Conservation (phyloP, 92 coral and sea anemone species). For the Parazoanthus darwini region DNA sequence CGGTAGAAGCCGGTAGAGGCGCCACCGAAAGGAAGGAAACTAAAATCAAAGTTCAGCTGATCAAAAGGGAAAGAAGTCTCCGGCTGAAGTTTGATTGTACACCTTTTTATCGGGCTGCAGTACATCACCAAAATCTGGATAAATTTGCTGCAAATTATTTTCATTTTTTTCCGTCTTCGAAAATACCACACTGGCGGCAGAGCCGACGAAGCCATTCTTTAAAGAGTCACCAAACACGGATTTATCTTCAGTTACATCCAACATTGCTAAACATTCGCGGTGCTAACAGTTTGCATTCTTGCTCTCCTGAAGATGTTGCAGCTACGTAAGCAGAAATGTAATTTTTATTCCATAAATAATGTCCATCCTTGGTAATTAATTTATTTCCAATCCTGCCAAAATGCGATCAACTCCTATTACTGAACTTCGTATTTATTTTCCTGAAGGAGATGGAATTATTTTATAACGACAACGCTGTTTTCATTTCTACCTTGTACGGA, state of each 20-base stretch:
- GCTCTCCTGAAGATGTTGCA: background rate
- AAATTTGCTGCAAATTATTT: no score
- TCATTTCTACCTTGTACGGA: no score
- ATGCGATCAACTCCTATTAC: background rate
- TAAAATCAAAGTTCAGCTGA: no score
- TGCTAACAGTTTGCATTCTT: background rate
- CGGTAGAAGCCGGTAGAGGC: no score
- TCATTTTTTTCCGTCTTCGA: background rate
- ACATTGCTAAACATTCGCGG: background rate
- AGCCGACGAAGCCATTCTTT: background rate
- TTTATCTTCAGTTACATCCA: background rate
- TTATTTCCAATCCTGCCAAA: background rate
- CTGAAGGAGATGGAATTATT: no score
- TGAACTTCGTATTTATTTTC: background rate
- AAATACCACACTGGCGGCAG: background rate
- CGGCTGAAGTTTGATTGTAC: no score
- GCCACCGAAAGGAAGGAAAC: no score
- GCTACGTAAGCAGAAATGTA: background rate
- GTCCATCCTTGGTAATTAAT: background rate
- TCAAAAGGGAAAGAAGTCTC: no score
- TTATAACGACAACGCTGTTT: no score
- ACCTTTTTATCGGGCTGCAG: no score
- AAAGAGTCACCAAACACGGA: background rate
- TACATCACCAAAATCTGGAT: no score
- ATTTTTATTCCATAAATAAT: background rate